Evolutionary conservation across 2,113 vertebrate species (phyloP), one percentile per base, ranked within the genome.

Genomic region (Petrocephalus zakoni): DNA sequence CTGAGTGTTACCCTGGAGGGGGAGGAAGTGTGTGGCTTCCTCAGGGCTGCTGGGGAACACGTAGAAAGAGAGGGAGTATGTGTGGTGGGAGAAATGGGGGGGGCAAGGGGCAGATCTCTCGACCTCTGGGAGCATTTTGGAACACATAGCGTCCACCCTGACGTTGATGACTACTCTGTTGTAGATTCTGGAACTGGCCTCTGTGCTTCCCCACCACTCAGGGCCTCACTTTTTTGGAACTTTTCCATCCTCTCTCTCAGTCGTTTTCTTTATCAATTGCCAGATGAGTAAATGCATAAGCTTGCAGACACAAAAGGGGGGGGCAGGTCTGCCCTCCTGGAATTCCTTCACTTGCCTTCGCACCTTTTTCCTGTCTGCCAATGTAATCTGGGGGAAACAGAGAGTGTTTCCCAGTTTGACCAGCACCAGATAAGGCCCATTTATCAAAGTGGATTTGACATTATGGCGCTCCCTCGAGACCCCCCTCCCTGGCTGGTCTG

Each of bases 1-100:
- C 53, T 42, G 51, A 64, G 84, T 87, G 0, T 90, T 84, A 64
- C 90, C 25, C 87, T 13, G 84, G 83, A 53, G 53, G 91, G 87
- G 64, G 92, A 94, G 90, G 89, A 93, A 93, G 84, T 87, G 87
- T 90, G 89, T 91, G 87, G 42, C 75, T 93, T 93, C 53, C 89
- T 93, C 92, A 91, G 89, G 85, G 92, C 75, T 89, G 72, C 75
- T 88, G 49, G 64, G n/a, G 83, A 55, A 91, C 78, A 75, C 89
- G 87, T 93, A 68, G 37, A 88, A 13, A 53, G 85, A 91, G 87
- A 89, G 86, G 93, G 87, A 89, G 52, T 25, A 34, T 52, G 29
- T 86, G 52, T 29, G 13, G 84, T 29, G 29, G 29, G 84, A 37
- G 84, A 25, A 5, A 55, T 10, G 5, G 84, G 84, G 51, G 51